Evolutionary conservation across 2,797 vertebrate species (phyloP).

Genomic region (Scleropages formosus): DNA sequence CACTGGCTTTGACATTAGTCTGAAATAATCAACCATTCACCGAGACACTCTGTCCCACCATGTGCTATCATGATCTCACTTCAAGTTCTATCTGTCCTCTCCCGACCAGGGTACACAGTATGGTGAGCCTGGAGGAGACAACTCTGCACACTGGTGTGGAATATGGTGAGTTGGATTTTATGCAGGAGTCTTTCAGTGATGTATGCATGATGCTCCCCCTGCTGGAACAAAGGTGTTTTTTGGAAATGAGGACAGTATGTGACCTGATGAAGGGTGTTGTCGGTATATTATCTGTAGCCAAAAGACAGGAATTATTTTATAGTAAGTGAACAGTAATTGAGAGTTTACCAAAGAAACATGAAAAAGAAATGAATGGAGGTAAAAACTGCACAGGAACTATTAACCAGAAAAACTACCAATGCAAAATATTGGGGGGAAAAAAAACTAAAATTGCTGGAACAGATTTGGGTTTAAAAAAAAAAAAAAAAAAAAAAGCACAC

Average conservation of each 20-base stretch:
- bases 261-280: no score
- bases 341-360: no score
- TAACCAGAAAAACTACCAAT: no score
- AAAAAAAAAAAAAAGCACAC: no score
- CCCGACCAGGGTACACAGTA: conserved; percentile 77
- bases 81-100: conserved; percentile 25
- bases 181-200: not conserved
- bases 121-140: conserved; percentile 89
- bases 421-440: not conserved
- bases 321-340: no score
- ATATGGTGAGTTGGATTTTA: conserved; percentile 75
- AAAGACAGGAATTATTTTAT: no score
- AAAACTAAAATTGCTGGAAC: not conserved
- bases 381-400: not conserved
- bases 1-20: no score
- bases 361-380: not conserved
- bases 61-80: not conserved
- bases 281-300: no score
- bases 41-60: no score
- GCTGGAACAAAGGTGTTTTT: not conserved
- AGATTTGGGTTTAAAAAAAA: no score
- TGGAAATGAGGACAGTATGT: no score
- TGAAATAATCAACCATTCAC: no score
- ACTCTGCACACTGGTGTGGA: conserved; percentile 84
- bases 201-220: conserved; percentile 1